Evolutionary conservation across 2,113 vertebrate genomes (phyloP), one percentile per base, ranked within the genome.

Genomic region (Ictalurus furcatus): DNA sequence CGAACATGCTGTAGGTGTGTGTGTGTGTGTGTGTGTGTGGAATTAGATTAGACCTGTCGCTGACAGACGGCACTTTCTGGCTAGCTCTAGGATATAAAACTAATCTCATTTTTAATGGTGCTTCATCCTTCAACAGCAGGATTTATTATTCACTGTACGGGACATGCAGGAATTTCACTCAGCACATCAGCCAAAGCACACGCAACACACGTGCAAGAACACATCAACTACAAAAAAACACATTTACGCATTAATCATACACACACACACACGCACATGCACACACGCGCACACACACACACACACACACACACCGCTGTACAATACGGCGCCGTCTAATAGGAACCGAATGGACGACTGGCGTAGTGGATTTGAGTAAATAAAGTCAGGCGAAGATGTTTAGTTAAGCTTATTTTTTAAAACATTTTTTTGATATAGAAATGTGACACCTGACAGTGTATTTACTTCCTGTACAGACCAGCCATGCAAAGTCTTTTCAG

Each of bases 71-170:
- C 25, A 54, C 65, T 37, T 88, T 83, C 80, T 88, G 78, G 78
- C 87, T 81, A 6, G 40, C 87, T 88, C 65, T 83, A 28, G 34
- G 63, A 83, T 40, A 88, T 82, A 71, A 88, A 87, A 61, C 40
- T 87, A 74, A 86, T 86, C 48, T 87, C 63, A 67, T 69, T 81
- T 88, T 83, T 88, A 88, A 88, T 83, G 87, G 37, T 54, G 69
- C 87, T 82, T 67, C 63, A 58, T 69, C 87, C 40, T 83, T 73
- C 48, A 73, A 59, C 56, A 74, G 52, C 58, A 84, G 81, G 81
- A 84, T 84, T 84, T 84, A 84, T 84, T 61, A 84, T 84, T 63
- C 59, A 40, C 34, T 84, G 81, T 63, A 63, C 34, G 63, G 59
- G 58, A 84, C 58, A 63, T 40, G 81, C 81, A 84, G 58, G 81